phyloP scores from a whole-genome alignment of 2,797 vertebrate genomes.

The Sebastes goodei region DNA sequence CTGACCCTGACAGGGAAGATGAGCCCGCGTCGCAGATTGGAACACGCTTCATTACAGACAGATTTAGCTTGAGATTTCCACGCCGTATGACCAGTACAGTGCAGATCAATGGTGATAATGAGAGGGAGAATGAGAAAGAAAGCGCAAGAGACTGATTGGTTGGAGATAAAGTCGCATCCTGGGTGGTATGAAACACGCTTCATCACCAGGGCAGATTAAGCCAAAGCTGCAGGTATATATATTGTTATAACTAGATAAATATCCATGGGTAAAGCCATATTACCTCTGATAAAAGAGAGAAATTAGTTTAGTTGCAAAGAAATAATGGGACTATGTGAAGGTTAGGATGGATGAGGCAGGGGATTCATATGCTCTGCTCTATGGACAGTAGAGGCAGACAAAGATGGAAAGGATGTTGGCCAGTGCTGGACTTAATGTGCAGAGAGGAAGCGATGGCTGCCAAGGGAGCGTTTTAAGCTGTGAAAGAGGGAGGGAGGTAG shows the following conservation, averaged over 20 bases:
- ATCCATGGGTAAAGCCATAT: neutral
- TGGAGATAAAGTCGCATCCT: neutral
- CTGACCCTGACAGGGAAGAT: constrained; percentile 36
- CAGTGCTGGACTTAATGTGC: constrained; percentile 16
- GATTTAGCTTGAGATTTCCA: constrained; percentile 63
- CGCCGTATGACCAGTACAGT: constrained; percentile 39
- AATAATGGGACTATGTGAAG: neutral
- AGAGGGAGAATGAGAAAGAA: constrained; percentile 2
- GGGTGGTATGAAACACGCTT: neutral
- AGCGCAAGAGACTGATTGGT: constrained; percentile 27
- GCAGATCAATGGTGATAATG: constrained; percentile 33
- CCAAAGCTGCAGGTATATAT: neutral
- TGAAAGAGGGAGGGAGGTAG: constrained; percentile 5
- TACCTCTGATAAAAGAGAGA: no score
- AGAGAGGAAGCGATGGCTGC: constrained; percentile 33
- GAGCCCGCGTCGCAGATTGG: constrained; percentile 61
- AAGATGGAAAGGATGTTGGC: constrained; percentile 12
- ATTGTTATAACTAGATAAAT: neutral
- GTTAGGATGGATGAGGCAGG: neutral
- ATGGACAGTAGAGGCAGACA: neutral
- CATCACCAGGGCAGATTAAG: constrained; percentile 19
- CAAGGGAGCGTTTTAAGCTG: constrained; percentile 50
- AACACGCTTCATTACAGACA: constrained; percentile 63
- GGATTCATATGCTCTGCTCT: neutral
- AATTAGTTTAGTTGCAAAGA: neutral